These are phyloP conservation scores for Drosophila recens DNA, from an alignment of 2,888 invertebrate species.

Conservation along the genomic window DNA sequence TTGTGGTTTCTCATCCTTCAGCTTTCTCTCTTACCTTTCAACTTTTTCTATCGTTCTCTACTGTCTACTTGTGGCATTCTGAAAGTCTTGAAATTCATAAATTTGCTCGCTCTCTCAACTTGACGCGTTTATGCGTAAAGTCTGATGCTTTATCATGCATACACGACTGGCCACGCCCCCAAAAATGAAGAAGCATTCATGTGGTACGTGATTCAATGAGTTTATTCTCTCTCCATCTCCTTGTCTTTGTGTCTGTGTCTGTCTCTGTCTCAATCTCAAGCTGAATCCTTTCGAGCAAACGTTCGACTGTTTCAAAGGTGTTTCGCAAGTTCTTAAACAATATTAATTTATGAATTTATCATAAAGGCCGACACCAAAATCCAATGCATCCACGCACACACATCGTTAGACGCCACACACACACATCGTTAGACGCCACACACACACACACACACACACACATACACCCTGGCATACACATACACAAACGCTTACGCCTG, in stretches of 20 bases:
- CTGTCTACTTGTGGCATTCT: neutral
- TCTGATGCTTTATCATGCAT: conserved; percentile 45
- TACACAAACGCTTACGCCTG: neutral
- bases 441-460: conserved; percentile 7
- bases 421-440: neutral
- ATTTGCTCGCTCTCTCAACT: conserved; percentile 30
- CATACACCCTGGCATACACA: neutral
- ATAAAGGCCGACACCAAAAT: conserved; percentile 47
- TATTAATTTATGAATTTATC: conserved; percentile 71
- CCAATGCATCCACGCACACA: conserved; percentile 10
- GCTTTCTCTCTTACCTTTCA: neutral
- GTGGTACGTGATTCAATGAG: conserved; percentile 54
- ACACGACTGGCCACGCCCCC: conserved; percentile 45
- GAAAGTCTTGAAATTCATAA: conserved; percentile 23
- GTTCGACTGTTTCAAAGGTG: conserved; percentile 25
- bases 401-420: neutral
- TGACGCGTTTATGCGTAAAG: conserved; percentile 35
- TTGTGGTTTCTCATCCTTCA: too few relatives aligned
- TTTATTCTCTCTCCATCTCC: neutral
- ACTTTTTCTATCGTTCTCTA: neutral
- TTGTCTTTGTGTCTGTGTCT: neutral
- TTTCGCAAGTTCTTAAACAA: conserved; percentile 39
- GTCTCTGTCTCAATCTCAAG: neutral
- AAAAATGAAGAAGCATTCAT: conserved; percentile 37
- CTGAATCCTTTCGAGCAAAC: conserved; percentile 31